Evolutionary conservation across 2,888 invertebrate genomes (phyloP).

Genomic region (Oeneis ivallda): DNA sequence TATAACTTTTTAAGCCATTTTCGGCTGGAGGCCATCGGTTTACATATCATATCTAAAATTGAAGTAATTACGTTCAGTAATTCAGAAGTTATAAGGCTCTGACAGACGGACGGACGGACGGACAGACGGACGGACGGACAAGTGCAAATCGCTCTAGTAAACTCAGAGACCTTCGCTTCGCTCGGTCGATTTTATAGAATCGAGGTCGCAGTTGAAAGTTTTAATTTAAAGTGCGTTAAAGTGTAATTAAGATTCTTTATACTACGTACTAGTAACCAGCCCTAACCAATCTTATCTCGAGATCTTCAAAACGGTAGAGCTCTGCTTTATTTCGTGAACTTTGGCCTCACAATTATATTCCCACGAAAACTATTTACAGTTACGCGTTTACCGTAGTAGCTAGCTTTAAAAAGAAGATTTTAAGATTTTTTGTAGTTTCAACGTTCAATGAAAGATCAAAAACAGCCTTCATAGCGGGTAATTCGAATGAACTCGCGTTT

Average conservation of each 20-base stretch:
- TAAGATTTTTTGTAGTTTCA: neutral
- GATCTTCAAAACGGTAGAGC: constrained; percentile 1
- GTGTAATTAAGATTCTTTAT: constrained; percentile 3
- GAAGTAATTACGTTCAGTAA: too few relatives aligned
- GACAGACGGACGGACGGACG: too few relatives aligned
- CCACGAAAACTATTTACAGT: constrained; percentile 13
- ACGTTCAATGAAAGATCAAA: too few relatives aligned
- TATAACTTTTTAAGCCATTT: too few relatives aligned
- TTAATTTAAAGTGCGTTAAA: neutral
- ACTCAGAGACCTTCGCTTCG: too few relatives aligned
- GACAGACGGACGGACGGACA: too few relatives aligned
- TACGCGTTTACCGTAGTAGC: neutral
- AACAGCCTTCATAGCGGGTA: neutral
- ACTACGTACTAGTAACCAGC: neutral
- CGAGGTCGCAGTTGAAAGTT: constrained; percentile 5
- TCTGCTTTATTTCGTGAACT: constrained; percentile 4
- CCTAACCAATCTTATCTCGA: neutral
- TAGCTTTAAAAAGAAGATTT: neutral
- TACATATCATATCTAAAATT: too few relatives aligned
- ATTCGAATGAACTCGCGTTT: too few relatives aligned
- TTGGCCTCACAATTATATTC: neutral
- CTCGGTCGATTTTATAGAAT: too few relatives aligned
- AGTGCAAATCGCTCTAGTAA: too few relatives aligned
- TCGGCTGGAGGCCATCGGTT: too few relatives aligned
- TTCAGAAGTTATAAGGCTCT: too few relatives aligned